These are phyloP conservation scores for Pygoscelis antarcticus DNA, from an alignment of 2,113 vertebrate species.

Conservation along the genomic window DNA sequence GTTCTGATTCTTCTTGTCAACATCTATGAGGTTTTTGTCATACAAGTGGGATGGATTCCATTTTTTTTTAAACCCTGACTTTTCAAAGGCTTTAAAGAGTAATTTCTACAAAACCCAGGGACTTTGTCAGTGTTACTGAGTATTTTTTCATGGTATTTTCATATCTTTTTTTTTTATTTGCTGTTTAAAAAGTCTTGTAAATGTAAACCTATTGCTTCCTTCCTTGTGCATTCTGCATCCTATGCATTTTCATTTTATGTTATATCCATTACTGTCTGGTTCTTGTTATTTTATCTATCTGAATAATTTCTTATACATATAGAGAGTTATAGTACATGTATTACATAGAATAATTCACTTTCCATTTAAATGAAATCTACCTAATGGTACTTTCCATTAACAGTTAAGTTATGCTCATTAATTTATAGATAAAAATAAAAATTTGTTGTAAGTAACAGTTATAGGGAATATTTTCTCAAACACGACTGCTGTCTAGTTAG, in stretches of 20 bases:
- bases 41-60: background rate
- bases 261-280: background rate
- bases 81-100: background rate
- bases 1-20: background rate
- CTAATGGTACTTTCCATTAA: background rate
- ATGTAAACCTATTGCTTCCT: background rate
- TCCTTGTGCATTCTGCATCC: background rate
- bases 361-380: background rate
- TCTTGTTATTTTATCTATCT: background rate
- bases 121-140: background rate
- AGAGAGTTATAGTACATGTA: background rate
- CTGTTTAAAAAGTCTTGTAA: background rate
- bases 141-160: background rate
- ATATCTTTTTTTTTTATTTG: background rate
- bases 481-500: background rate
- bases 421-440: background rate
- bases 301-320: background rate
- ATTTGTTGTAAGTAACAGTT: background rate
- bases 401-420: background rate
- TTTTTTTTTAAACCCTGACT: background rate
- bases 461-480: background rate
- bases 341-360: background rate
- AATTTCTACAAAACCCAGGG: background rate
- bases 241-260: background rate
- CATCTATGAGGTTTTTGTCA: background rate